Percentiles rank a stretch among this genome's conserved stretches.
Conservation (phyloP, 2,888 invertebrate species). For the Tinea trinotella region DNA sequence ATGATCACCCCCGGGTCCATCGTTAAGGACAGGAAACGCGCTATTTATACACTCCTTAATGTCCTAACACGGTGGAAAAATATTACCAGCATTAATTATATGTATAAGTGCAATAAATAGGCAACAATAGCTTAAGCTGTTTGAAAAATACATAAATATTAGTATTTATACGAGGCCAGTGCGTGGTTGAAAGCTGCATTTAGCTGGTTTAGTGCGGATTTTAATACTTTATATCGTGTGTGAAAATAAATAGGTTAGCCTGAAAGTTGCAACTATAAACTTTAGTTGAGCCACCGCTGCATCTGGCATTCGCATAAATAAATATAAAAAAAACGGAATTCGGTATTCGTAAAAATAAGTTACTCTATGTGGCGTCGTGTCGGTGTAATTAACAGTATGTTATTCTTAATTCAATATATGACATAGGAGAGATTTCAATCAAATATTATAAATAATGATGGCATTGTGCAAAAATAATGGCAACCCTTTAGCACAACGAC, state of each 20-base stretch:
- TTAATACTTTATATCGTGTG: constrained; percentile 8
- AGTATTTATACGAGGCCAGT: background rate
- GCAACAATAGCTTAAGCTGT: too few species aligned
- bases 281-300: constrained; percentile 25
- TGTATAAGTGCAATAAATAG: too few species aligned
- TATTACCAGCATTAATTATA: too few species aligned
- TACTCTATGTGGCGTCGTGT: too few species aligned
- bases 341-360: background rate
- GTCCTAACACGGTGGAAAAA: too few species aligned
- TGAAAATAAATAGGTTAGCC: constrained; percentile 18
- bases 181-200: background rate
- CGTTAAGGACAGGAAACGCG: too few species aligned
- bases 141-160: background rate
- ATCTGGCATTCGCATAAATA: constrained; percentile 20
- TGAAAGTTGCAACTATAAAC: constrained; percentile 31
- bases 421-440: background rate
- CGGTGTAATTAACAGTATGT: background rate
- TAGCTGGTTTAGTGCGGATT: background rate
- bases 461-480: background rate
- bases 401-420: background rate
- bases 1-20: too few species aligned
- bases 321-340: background rate
- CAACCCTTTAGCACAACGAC: constrained; percentile 1
- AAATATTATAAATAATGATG: background rate
- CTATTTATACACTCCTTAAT: too few species aligned